Percentiles rank a stretch among this genome's conserved stretches.
phyloP scores from a whole-genome alignment of 2,888 invertebrate species.

The Calameuta filiformis region DNA sequence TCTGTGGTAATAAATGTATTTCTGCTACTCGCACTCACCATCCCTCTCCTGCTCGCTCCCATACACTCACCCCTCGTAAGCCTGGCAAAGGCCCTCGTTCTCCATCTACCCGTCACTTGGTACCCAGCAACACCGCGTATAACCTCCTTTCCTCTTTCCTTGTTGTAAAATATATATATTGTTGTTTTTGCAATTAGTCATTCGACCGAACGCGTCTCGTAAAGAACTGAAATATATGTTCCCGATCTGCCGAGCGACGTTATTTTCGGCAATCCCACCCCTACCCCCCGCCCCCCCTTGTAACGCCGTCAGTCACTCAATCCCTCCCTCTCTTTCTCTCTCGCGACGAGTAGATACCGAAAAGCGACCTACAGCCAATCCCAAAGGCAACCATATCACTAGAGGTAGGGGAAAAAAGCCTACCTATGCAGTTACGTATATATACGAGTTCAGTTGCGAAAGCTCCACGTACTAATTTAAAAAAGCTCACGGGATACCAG shows the following conservation, averaged over 20 bases:
- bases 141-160: slow-evolving; percentile 32
- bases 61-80: not conserved
- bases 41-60: slow-evolving; percentile 17
- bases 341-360: not conserved
- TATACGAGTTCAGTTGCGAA: not conserved
- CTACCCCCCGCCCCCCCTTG: not conserved
- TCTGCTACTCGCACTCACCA: slow-evolving; percentile 33
- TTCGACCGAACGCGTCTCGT: slow-evolving; percentile 54
- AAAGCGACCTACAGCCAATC: not conserved
- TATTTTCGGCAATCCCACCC: slow-evolving; percentile 45
- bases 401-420: not conserved
- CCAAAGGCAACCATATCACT: not conserved
- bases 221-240: slow-evolving; percentile 56
- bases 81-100: not conserved
- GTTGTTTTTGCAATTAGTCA: slow-evolving; percentile 64
- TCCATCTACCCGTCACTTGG: not conserved
- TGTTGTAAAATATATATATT: slow-evolving; percentile 59
- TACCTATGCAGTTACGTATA: not conserved
- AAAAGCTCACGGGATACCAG: not conserved
- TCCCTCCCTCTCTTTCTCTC: not conserved
- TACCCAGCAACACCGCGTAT: not conserved
- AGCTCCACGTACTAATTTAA: not conserved
- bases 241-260: slow-evolving; percentile 47
- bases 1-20: slow-evolving; percentile 57
- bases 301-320: not conserved